A percentile compares a stretch with the other conserved stretches of the same genome.
Evolutionary conservation across 2,113 vertebrate genomes (phyloP).

Genomic region (Phainopepla nitens): DNA sequence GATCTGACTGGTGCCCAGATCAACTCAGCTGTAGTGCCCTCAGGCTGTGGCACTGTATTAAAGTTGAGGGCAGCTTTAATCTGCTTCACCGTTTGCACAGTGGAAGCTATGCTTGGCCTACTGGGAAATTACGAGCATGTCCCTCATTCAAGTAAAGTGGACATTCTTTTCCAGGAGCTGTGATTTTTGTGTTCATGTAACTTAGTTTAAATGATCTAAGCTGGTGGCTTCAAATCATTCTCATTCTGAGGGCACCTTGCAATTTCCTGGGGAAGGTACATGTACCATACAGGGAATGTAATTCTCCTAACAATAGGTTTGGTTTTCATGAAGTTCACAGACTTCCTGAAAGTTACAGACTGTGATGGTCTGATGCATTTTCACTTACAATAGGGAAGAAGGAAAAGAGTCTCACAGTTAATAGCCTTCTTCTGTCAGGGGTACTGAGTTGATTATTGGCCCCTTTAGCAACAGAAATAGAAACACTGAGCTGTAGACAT

Average conservation of each 20-base stretch:
- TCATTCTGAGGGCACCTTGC: not conserved
- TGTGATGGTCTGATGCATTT: not conserved
- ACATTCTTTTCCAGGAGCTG: not conserved
- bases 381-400: not conserved
- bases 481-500: not conserved
- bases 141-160: not conserved
- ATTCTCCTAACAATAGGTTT: not conserved
- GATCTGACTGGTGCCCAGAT: conserved; percentile 22
- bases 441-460: not conserved
- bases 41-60: not conserved
- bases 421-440: not conserved
- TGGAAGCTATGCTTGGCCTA: not conserved
- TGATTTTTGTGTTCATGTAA: not conserved
- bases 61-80: conserved; percentile 54
- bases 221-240: not conserved
- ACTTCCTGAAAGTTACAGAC: not conserved
- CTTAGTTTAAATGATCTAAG: conserved; percentile 1
- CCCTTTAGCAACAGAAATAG: not conserved
- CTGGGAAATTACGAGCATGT: conserved; percentile 32
- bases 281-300: accelerated
- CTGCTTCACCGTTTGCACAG: not conserved
- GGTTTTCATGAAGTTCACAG: not conserved
- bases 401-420: not conserved
- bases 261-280: not conserved
- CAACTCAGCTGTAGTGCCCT: conserved; percentile 32